Percentiles rank a stretch among this genome's conserved stretches.
Evolutionary conservation across 2,797 vertebrate genomes (phyloP).

Genomic region (Sebastes ruberrimus): DNA sequence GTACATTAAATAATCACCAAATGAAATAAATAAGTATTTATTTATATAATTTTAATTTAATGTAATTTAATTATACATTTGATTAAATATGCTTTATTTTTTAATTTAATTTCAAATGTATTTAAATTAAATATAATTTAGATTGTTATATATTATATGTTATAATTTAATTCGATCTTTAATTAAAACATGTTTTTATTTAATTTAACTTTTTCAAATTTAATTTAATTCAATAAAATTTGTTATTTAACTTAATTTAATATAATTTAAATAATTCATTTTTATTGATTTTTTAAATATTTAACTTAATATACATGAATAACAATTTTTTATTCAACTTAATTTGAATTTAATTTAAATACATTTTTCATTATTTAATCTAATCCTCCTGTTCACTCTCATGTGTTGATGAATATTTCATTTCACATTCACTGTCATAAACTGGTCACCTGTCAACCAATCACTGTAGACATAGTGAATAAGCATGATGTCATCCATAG

Average conservation of each 20-base stretch:
- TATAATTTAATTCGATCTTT: neutral
- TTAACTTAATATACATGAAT: neutral
- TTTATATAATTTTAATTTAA: too few relatives aligned
- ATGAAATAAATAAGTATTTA: neutral
- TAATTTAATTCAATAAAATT: rapidly evolving
- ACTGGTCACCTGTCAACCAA: neutral
- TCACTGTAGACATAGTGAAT: neutral
- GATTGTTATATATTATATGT: too few relatives aligned
- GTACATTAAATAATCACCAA: neutral
- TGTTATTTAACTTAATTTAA: neutral
- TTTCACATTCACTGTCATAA: neutral
- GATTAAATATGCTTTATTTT: neutral
- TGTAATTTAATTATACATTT: too few relatives aligned
- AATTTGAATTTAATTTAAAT: neutral
- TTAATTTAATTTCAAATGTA: neutral
- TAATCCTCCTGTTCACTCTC: neutral
- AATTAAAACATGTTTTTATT: neutral
- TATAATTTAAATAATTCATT: rapidly evolving
- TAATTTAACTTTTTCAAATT: neutral
- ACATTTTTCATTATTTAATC: rapidly evolving
- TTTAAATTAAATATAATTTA: neutral
- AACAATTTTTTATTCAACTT: neutral
- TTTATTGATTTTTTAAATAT: neutral
- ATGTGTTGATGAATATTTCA: neutral
- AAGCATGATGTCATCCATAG: neutral